Evolutionary conservation across 2,113 vertebrate species (phyloP).

Genomic region (Rhadina sibilatrix): DNA sequence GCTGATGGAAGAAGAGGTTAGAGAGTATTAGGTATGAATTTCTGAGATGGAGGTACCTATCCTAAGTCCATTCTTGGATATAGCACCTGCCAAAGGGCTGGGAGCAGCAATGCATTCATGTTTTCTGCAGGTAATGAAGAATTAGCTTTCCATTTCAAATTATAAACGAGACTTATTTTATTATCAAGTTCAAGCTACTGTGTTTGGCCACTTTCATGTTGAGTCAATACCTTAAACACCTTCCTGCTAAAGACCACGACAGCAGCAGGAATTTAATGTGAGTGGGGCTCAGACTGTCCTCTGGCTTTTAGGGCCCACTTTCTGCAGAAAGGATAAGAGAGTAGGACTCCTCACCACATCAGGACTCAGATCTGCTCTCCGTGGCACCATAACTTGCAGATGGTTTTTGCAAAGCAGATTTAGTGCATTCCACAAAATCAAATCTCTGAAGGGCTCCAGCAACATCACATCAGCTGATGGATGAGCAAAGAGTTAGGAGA

Average conservation of each 20-base stretch:
- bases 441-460: neutral
- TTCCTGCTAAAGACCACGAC: neutral
- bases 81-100: neutral
- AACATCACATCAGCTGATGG: fast-evolving
- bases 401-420: neutral
- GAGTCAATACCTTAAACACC: neutral
- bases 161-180: neutral
- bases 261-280: neutral
- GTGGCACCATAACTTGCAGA: neutral
- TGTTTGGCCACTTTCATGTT: neutral
- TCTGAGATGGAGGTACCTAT: neutral
- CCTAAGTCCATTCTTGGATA: neutral
- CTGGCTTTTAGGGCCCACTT: neutral
- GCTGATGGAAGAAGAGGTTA: neutral
- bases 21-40: neutral
- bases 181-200: neutral
- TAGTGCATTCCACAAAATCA: neutral
- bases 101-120: neutral
- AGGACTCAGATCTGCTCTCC: neutral
- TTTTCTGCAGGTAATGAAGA: neutral
- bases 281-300: neutral
- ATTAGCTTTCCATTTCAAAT: neutral
- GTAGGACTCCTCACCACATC: fast-evolving
- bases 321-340: neutral
- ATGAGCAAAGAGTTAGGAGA: neutral